phyloP scores from a whole-genome alignment of 2,797 vertebrate genomes.

The Bradypodion pumilum region DNA sequence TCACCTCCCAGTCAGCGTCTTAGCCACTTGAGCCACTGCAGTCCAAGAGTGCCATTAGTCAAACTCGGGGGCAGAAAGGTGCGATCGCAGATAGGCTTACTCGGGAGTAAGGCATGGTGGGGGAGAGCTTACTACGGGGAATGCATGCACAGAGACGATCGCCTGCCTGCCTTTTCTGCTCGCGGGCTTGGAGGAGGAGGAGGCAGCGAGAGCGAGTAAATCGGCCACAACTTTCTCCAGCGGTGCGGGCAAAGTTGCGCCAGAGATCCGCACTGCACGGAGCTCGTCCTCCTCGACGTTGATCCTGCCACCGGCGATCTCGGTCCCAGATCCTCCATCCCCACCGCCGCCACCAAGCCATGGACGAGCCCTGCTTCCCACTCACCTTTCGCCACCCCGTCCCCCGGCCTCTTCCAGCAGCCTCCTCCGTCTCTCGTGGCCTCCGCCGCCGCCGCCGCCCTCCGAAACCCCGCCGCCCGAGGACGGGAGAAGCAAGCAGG shows the following conservation, averaged over 20 bases:
- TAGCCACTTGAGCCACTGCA: no score
- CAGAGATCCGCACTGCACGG: not conserved
- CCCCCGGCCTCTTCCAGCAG: not conserved
- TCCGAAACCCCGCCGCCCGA: constrained; percentile 10
- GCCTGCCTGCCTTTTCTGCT: not conserved
- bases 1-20: no score
- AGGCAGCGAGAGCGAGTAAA: not conserved
- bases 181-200: not conserved
- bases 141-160: not conserved
- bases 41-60: no score
- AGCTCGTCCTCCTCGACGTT: not conserved
- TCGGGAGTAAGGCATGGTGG: not conserved
- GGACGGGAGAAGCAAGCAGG: not conserved
- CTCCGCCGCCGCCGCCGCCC: not conserved
- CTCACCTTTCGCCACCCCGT: constrained; percentile 34
- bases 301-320: not conserved
- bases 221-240: constrained; percentile 4
- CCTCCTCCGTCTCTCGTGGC: not conserved
- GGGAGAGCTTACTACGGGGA: not conserved
- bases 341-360: not conserved
- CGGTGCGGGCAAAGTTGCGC: constrained; percentile 22
- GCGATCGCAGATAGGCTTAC: not conserved
- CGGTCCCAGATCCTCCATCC: not conserved
- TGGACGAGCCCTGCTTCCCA: not conserved
- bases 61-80: no score